Percentiles rank a stretch among this genome's conserved stretches.
Evolutionary conservation across 2,113 vertebrate genomes (phyloP).

Genomic region (Ursus arctos): DNA sequence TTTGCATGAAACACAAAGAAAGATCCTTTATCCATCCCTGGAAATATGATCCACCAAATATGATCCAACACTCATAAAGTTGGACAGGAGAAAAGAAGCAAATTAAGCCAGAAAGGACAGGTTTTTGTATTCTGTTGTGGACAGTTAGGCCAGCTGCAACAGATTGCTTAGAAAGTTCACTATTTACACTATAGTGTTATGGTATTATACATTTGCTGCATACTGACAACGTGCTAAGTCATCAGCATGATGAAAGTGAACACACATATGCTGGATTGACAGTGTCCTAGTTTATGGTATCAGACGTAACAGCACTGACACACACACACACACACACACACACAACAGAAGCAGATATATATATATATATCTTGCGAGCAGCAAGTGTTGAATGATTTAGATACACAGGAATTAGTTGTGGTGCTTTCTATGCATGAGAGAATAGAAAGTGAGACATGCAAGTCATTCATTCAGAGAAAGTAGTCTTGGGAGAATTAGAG

Average conservation of each 20-base stretch:
- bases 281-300: slow-evolving; percentile 21
- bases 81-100: background rate
- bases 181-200: background rate
- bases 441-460: slow-evolving; percentile 66
- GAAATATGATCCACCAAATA: slow-evolving; percentile 32
- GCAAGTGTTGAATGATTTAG: slow-evolving; percentile 47
- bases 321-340: background rate
- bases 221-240: slow-evolving; percentile 58
- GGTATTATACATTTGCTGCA: background rate
- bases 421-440: slow-evolving; percentile 54
- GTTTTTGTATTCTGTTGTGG: slow-evolving; percentile 41
- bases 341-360: slow-evolving; percentile 44
- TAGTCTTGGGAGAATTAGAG: slow-evolving; percentile 59
- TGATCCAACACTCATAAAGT: background rate
- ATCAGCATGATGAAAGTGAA: slow-evolving; percentile 36
- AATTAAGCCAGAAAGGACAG: slow-evolving; percentile 37
- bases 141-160: slow-evolving; percentile 42
- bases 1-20: background rate
- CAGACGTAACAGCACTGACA: background rate
- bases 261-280: slow-evolving; percentile 19
- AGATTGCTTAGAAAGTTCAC: slow-evolving; percentile 54
- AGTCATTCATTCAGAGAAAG: slow-evolving; percentile 50
- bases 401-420: slow-evolving; percentile 55
- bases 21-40: background rate
- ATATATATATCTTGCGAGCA: background rate